These are phyloP conservation scores for Diuraphis noxia DNA, from an alignment of 1,140 invertebrate genomes.

Conservation along the genomic window DNA sequence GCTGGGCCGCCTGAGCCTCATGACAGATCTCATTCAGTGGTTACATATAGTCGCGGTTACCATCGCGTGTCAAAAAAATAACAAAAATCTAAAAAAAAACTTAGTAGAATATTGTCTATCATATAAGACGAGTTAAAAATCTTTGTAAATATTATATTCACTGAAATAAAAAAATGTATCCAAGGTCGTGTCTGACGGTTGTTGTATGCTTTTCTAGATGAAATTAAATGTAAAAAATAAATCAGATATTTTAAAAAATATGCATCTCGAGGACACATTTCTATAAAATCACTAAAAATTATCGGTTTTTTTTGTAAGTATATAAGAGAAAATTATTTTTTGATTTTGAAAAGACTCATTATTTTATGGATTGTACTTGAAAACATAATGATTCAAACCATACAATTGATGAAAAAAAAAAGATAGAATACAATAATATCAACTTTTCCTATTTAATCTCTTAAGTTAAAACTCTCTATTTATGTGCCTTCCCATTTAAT, in stretches of 20 bases:
- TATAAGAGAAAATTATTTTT: neutral
- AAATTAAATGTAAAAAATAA: neutral
- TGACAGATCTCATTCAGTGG: conserved; percentile 51
- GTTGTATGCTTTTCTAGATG: conserved; percentile 18
- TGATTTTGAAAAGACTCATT: neutral
- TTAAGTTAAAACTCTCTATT: neutral
- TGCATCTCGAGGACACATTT: neutral
- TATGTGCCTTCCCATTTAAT: neutral
- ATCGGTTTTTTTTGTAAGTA: neutral
- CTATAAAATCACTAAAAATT: neutral
- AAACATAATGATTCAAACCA: neutral
- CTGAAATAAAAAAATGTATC: conserved; percentile 12
- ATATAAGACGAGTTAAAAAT: conserved; percentile 18
- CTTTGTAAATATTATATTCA: conserved; percentile 51
- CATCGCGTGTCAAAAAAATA: conserved; percentile 48
- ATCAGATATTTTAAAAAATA: neutral
- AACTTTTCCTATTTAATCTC: neutral
- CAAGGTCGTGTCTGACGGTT: conserved; percentile 40
- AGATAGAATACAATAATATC: neutral
- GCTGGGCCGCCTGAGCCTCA: neutral
- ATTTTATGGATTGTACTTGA: neutral
- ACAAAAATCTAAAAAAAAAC: conserved; percentile 38
- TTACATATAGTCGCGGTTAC: conserved; percentile 51
- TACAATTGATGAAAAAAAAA: neutral
- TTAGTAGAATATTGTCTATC: conserved; percentile 34